These are phyloP conservation scores for Pseudopodoces humilis DNA, from an alignment of 2,113 vertebrate genomes.

Conservation along the genomic window DNA sequence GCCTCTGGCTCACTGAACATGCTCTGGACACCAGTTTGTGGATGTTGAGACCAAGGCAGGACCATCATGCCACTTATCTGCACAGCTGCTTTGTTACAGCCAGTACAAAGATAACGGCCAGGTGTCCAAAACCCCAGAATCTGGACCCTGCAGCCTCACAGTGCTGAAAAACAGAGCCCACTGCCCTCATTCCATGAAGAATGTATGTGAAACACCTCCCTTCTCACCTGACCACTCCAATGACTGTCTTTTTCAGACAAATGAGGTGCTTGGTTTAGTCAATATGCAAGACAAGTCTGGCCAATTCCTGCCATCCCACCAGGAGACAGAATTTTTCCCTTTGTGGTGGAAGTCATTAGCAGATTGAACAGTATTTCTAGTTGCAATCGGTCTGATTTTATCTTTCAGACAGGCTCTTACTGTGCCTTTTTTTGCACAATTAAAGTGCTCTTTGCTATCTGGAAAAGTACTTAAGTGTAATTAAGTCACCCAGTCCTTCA, in stretches of 20 bases:
- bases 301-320: neutral
- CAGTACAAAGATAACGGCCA: neutral
- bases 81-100: neutral
- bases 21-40: neutral
- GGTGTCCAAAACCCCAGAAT: neutral
- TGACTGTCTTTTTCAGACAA: neutral
- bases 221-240: neutral
- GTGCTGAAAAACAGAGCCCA: neutral
- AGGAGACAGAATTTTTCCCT: neutral
- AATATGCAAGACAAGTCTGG: neutral
- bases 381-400: slow-evolving; percentile 1
- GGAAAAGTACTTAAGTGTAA: slow-evolving; percentile 31
- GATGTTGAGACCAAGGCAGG: neutral
- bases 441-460: slow-evolving; percentile 26
- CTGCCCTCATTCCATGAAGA: neutral
- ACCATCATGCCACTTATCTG: neutral
- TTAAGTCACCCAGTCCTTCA: slow-evolving; percentile 6
- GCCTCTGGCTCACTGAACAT: neutral
- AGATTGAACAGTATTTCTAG: neutral
- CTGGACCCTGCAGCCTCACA: neutral
- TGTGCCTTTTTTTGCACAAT: neutral
- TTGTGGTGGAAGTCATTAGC: neutral
- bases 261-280: neutral
- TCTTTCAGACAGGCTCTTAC: neutral
- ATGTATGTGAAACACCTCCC: neutral